A percentile compares a stretch with the other conserved stretches of the same genome.
These are phyloP conservation scores for Bradypodion pumilum DNA, from an alignment of 2,797 vertebrate genomes.

Conservation along the genomic window DNA sequence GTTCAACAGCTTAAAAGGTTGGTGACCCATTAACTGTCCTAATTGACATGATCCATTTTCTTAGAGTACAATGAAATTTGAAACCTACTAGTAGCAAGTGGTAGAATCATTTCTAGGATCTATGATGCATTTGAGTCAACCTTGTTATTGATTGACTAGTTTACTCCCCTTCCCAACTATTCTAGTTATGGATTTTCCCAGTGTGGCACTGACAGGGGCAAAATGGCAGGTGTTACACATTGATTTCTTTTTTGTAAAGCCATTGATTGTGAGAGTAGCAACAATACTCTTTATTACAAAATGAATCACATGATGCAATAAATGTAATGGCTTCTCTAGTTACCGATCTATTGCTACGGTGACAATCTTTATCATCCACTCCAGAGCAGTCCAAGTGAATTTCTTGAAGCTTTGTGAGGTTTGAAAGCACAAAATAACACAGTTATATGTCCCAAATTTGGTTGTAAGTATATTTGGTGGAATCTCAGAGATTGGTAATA, in stretches of 20 bases:
- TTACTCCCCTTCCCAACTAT: neutral
- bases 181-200: slow-evolving; percentile 25
- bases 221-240: slow-evolving; percentile 18
- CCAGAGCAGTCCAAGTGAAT: neutral
- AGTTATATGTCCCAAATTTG: neutral
- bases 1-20: neutral
- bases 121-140: neutral
- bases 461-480: too few species aligned
- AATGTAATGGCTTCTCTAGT: neutral
- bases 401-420: neutral
- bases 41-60: neutral
- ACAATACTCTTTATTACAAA: slow-evolving; percentile 6
- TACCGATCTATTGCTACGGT: neutral
- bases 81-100: neutral
- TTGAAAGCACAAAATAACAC: neutral
- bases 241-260: slow-evolving; percentile 23
- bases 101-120: neutral
- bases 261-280: neutral
- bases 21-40: neutral
- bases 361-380: neutral
- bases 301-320: slow-evolving; percentile 7
- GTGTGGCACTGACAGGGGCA: neutral
- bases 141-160: neutral
- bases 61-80: neutral
- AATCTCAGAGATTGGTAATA: too few species aligned